phyloP scores from a whole-genome alignment of 2,888 invertebrate genomes.

The Linnaemya vulpina region DNA sequence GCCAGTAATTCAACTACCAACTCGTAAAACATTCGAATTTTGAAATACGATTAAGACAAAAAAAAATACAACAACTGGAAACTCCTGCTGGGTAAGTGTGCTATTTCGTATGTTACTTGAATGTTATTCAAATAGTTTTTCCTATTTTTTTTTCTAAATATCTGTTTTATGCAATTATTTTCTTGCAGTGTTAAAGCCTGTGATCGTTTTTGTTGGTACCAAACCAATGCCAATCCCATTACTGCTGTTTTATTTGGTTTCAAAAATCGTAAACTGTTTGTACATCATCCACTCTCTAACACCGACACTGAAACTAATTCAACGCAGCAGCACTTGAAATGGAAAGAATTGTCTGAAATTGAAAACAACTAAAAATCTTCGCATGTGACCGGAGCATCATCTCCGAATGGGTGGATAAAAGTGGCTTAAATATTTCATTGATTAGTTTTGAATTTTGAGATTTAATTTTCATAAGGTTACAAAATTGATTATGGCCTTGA shows the following conservation, averaged over 20 bases:
- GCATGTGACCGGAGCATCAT: slow-evolving; percentile 47
- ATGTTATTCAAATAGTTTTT: not conserved
- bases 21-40: not conserved
- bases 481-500: slow-evolving; percentile 33
- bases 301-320: slow-evolving; percentile 22
- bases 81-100: slow-evolving; percentile 49
- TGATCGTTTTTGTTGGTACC: not conserved
- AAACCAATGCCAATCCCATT: slow-evolving; percentile 14
- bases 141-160: not conserved
- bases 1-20: slow-evolving; percentile 1
- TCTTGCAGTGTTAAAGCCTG: not conserved
- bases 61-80: not conserved
- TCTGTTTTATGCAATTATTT: not conserved
- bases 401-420: slow-evolving; percentile 51
- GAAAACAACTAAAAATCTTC: slow-evolving; percentile 37
- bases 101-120: not conserved
- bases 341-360: not conserved
- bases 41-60: not conserved
- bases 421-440: slow-evolving; percentile 54
- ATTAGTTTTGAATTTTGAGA: slow-evolving; percentile 60
- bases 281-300: not conserved
- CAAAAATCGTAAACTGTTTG: slow-evolving; percentile 43
- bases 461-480: slow-evolving; percentile 42
- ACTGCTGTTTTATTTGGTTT: slow-evolving; percentile 51
- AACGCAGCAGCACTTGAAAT: slow-evolving; percentile 11